Percentiles rank a stretch among this genome's conserved stretches.
Conservation (phyloP, 1,140 invertebrate genomes). For the Dendroctonus ponderosae region DNA sequence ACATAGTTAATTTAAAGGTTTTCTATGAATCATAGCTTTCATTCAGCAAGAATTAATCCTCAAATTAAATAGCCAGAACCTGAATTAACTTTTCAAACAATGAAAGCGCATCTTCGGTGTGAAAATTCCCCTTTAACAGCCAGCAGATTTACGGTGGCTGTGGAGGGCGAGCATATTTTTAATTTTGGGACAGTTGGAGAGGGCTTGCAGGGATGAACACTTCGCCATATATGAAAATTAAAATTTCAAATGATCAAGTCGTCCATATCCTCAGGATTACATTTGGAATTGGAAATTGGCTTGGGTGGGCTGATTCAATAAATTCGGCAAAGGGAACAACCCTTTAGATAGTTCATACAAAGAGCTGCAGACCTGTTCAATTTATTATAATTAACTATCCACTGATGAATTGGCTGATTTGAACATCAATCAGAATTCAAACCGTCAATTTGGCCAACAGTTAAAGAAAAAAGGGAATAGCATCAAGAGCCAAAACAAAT, state of each 20-base stretch:
- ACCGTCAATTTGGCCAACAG: not conserved
- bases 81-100: too few species aligned
- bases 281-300: slow-evolving; percentile 9
- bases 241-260: slow-evolving; percentile 20
- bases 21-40: too few species aligned
- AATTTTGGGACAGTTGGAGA: slow-evolving; percentile 15
- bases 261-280: slow-evolving; percentile 8
- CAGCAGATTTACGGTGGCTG: slow-evolving; percentile 4
- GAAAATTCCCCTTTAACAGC: not conserved
- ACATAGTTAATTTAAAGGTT: too few species aligned
- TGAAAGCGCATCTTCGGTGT: too few species aligned
- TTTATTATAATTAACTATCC: not conserved
- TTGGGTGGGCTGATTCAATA: slow-evolving; percentile 7
- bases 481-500: not conserved
- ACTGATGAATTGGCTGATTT: not conserved
- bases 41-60: too few species aligned
- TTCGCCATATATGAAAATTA: slow-evolving; percentile 20
- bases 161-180: slow-evolving; percentile 10
- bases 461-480: not conserved
- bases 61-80: too few species aligned
- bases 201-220: slow-evolving; percentile 10
- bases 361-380: not conserved
- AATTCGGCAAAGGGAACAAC: slow-evolving; percentile 8
- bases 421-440: not conserved
- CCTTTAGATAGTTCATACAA: not conserved